Percentiles rank a stretch among this genome's conserved stretches.
Conservation (phyloP, 2,797 vertebrate species). For the Eptatretus atami region DNA sequence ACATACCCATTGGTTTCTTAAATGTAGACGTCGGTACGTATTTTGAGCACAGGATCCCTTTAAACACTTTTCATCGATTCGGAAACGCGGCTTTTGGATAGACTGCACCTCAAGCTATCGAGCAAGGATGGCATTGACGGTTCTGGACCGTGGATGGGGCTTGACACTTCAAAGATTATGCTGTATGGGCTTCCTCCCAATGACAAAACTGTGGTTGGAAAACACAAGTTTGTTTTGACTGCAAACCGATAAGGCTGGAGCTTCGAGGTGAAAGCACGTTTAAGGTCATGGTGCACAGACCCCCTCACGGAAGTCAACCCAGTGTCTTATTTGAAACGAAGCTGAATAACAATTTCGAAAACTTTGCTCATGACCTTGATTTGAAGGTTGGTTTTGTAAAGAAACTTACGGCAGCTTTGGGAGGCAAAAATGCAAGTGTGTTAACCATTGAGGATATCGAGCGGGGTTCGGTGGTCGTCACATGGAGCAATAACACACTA, state of each 20-base stretch:
- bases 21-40: slow-evolving; percentile 76
- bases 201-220: slow-evolving; percentile 22
- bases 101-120: slow-evolving; percentile 52
- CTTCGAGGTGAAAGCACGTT: slow-evolving; percentile 52
- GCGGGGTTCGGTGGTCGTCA: slow-evolving; percentile 50
- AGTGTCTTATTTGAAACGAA: slow-evolving; percentile 43
- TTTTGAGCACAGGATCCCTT: slow-evolving; percentile 80
- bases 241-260: slow-evolving; percentile 62
- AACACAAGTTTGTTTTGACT: slow-evolving; percentile 78
- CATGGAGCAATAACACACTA: slow-evolving; percentile 80
- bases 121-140: slow-evolving; percentile 37
- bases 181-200: slow-evolving; percentile 63
- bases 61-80: slow-evolving; percentile 68
- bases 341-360: slow-evolving; percentile 37
- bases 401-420: slow-evolving; percentile 41
- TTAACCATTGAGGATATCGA: slow-evolving; percentile 45
- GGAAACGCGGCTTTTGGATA: slow-evolving; percentile 79
- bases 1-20: slow-evolving; percentile 58
- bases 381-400: slow-evolving; percentile 56
- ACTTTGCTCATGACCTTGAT: slow-evolving; percentile 33
- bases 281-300: slow-evolving; percentile 52
- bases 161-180: slow-evolving; percentile 84
- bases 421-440: slow-evolving; percentile 64
- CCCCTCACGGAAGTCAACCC: slow-evolving; percentile 30
- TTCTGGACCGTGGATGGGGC: slow-evolving; percentile 76